Evolutionary conservation across 2,888 invertebrate genomes (phyloP).

Genomic region (Cynaeus angustus): DNA sequence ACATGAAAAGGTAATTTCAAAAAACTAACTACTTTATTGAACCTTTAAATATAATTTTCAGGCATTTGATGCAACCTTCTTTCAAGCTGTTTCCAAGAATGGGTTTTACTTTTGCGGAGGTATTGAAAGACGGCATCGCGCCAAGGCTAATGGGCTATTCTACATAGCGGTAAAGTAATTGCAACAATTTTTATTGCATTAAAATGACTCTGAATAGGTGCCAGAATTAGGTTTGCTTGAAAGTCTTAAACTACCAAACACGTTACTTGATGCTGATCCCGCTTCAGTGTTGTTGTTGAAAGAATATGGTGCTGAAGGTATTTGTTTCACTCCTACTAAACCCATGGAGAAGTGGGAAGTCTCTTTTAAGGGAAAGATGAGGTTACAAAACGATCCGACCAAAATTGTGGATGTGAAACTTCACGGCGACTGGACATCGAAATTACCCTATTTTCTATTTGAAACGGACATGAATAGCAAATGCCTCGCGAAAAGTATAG

Average conservation of each 20-base stretch:
- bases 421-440: constrained; percentile 78
- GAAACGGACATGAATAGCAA: constrained; percentile 81
- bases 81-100: constrained; percentile 78
- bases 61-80: constrained; percentile 87
- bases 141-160: constrained; percentile 79
- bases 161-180: constrained; percentile 76
- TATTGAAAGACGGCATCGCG: constrained; percentile 78
- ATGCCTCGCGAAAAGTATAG: constrained; percentile 82
- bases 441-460: constrained; percentile 80
- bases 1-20: constrained; percentile 72
- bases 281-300: constrained; percentile 66
- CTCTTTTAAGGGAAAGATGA: constrained; percentile 81
- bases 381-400: constrained; percentile 69
- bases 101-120: constrained; percentile 81
- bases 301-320: constrained; percentile 81
- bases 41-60: constrained; percentile 60
- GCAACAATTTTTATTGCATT: constrained; percentile 6
- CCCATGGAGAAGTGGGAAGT: constrained; percentile 86
- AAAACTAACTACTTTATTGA: constrained; percentile 13
- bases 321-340: constrained; percentile 78
- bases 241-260: constrained; percentile 82
- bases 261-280: constrained; percentile 74
- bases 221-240: constrained; percentile 82
- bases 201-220: constrained; percentile 69
- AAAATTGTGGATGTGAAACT: constrained; percentile 76